Conservation (phyloP, 2,888 invertebrate species). For the Leucania comma region DNA sequence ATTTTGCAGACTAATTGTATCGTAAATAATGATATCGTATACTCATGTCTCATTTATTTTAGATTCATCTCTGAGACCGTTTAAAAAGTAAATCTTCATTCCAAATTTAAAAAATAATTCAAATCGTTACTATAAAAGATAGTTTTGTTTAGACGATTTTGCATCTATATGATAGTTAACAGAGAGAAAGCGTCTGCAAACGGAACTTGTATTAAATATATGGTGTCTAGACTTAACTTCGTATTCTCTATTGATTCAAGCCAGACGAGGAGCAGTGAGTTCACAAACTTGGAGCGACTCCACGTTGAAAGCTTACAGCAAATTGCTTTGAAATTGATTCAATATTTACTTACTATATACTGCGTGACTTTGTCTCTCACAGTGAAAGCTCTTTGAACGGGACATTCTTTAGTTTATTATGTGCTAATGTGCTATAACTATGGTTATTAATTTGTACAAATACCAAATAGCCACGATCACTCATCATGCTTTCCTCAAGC, state of each 20-base stretch:
- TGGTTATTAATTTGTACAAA: constrained; percentile 15
- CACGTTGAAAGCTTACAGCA: constrained; percentile 25
- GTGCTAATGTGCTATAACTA: not conserved
- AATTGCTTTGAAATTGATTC: constrained; percentile 49
- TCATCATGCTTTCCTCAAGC: constrained; percentile 2
- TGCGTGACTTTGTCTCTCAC: constrained; percentile 3
- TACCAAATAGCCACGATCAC: constrained; percentile 2
- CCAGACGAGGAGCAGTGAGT: constrained; percentile 24
- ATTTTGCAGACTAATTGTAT: constrained; percentile 3
- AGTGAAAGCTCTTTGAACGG: constrained; percentile 16
- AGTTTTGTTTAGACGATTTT: constrained; percentile 16
- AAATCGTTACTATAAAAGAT: constrained; percentile 1
- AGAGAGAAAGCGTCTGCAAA: constrained; percentile 55
- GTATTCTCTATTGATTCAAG: constrained; percentile 57
- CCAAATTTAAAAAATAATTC: constrained; percentile 12
- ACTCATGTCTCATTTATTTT: not conserved
- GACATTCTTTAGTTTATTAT: constrained; percentile 4
- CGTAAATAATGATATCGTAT: not conserved
- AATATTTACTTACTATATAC: constrained; percentile 37
- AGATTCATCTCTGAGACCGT: not conserved
- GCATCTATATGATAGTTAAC: constrained; percentile 31
- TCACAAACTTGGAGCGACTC: constrained; percentile 13
- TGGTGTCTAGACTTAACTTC: constrained; percentile 57
- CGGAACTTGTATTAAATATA: constrained; percentile 49
- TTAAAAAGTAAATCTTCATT: not conserved